Evolutionary conservation across 2,888 invertebrate species (phyloP), one percentile per base, ranked within the genome.

Genomic region (Diabrotica balteata): DNA sequence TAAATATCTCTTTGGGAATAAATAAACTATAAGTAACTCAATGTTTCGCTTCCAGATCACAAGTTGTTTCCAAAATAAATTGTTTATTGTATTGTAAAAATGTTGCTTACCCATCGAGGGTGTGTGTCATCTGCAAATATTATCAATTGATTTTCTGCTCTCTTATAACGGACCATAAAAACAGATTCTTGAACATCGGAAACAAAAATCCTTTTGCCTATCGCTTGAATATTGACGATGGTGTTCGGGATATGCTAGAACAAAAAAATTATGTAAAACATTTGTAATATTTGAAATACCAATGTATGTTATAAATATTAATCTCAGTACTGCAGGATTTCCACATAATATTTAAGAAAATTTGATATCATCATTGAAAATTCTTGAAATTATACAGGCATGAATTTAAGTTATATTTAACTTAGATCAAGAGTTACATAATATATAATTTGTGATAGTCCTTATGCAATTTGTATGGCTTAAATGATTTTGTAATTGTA

Each of bases 101-200:
- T 32, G 32, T 32, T 44, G 4, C 17, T 57, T 46, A 57, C 92
- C 96, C 97, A 99, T 74, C 96, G 89, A 0, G 98, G 99, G 84
- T 96, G 94, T 0, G 97, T 97, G 81, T 99, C 99, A 82, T 99
- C 99, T 3, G 98, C 97, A 85, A 99, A 99, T 63, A 99, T 94
- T 43, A 98, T 96, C 69, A 99, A 86, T 80, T 98, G 98, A 84
- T 99, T 99, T 83, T 99, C 99, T 53, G 93, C 90, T 50, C 96
- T 90, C 81, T 96, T 95, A 83, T 98, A 98, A 50, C 97, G 90
- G 0, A 99, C 90, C 84, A 97, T 97, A 83, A 96, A 97, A 43
- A 99, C 93, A 32, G 97, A 97, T 83, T 99, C 99, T 84, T 97
- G 97, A 0, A 97, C 93, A 82, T 99, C 99, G 0, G 95, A 92